Percentiles rank a stretch among this genome's conserved stretches.
phyloP scores from a whole-genome alignment of 2,797 vertebrate species.

The Cygnus olor region DNA sequence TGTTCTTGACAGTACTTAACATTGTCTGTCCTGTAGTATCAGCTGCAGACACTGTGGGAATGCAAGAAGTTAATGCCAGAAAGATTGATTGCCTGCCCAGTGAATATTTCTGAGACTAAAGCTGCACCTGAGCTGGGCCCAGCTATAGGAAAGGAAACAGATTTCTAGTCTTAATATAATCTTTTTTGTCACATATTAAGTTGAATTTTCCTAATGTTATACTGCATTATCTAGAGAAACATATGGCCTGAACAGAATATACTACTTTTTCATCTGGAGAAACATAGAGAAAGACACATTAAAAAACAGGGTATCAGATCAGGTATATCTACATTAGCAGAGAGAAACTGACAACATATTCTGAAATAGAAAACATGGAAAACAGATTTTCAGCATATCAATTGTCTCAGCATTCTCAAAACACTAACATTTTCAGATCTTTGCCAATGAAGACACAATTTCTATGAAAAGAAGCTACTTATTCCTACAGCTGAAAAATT shows the following conservation, averaged over 20 bases:
- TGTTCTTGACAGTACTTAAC: neutral
- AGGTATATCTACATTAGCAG: neutral
- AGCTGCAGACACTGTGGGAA: neutral
- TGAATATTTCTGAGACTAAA: neutral
- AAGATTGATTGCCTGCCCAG: rapidly evolving
- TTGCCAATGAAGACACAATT: neutral
- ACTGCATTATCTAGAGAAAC: neutral
- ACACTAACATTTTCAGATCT: neutral
- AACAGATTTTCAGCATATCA: neutral
- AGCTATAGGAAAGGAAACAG: neutral
- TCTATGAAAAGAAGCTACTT: neutral
- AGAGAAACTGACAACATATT: neutral
- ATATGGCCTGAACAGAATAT: neutral
- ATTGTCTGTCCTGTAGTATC: neutral
- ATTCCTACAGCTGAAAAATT: neutral
- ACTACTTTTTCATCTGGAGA: neutral
- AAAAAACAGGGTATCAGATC: neutral
- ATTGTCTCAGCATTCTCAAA: neutral
- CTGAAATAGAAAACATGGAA: neutral
- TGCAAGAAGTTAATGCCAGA: neutral
- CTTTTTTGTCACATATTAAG: neutral
- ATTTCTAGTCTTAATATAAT: neutral
- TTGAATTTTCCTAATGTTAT: neutral
- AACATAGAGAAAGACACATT: neutral
- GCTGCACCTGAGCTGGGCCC: neutral